Evolutionary conservation across 2,113 vertebrate species (phyloP).

Genomic region (Pandion haliaetus): DNA sequence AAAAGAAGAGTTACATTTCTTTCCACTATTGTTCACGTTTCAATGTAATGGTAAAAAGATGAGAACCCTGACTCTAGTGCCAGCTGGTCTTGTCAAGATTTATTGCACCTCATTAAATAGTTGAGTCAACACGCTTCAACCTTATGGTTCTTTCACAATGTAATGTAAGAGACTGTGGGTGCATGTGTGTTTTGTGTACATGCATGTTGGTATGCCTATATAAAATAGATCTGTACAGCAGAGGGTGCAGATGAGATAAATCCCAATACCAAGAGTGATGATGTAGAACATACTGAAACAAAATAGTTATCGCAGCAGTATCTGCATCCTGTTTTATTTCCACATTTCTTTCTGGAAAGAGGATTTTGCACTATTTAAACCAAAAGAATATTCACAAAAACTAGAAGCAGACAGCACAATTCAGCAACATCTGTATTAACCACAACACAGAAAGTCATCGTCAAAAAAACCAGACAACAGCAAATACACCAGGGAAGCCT

Average conservation of each 20-base stretch:
- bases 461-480: neutral
- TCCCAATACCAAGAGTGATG: neutral
- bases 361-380: neutral
- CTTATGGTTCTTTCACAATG: neutral
- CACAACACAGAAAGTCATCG: neutral
- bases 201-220: neutral
- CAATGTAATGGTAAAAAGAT: slow-evolving; percentile 48
- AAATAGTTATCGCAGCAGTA: neutral
- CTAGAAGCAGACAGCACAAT: neutral
- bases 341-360: neutral
- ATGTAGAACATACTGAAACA: neutral
- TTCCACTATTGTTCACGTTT: slow-evolving; percentile 48
- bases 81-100: slow-evolving; percentile 62
- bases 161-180: neutral
- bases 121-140: slow-evolving; percentile 24
- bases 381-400: neutral
- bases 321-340: neutral
- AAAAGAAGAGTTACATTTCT: slow-evolving; percentile 30
- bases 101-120: slow-evolving; percentile 58
- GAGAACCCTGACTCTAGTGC: neutral
- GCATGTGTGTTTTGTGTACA: slow-evolving; percentile 1
- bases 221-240: neutral
- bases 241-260: neutral
- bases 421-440: neutral
- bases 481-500: neutral